Percentiles rank a stretch among this genome's conserved stretches.
Conservation (phyloP, 2,888 invertebrate species). For the Melipona bicolor region DNA sequence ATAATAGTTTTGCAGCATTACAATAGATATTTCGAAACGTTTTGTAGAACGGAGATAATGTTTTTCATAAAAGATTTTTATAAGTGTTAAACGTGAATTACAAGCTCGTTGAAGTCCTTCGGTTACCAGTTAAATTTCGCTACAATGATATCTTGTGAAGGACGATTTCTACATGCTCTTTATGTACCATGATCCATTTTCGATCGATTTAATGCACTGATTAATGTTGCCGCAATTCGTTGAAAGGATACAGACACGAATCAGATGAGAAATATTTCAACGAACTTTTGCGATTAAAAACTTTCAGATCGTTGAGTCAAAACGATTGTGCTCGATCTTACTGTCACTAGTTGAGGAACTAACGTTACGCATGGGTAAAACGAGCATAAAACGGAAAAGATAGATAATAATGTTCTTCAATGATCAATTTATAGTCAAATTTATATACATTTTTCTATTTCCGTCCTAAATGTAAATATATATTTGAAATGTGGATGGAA, state of each 20-base stretch:
- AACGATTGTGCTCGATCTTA: constrained; percentile 25
- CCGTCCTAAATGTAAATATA: background rate
- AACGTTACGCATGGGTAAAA: background rate
- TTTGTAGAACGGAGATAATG: background rate
- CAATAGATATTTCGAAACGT: background rate
- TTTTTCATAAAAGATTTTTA: no score
- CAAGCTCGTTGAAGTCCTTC: background rate
- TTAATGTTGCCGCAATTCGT: background rate
- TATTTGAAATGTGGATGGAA: no score
- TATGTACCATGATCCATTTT: background rate
- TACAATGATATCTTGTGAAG: background rate
- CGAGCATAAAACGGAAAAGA: constrained; percentile 23
- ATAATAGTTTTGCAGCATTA: no score
- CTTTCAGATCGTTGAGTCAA: constrained; percentile 19
- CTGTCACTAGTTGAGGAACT: constrained; percentile 18
- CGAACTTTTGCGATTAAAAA: background rate
- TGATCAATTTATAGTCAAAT: background rate
- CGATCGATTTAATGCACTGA: background rate
- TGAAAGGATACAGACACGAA: background rate
- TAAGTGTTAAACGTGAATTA: background rate
- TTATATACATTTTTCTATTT: background rate
- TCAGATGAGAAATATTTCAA: background rate
- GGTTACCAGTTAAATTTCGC: background rate
- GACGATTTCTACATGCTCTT: background rate
- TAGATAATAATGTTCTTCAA: background rate